Conservation (phyloP, 2,888 invertebrate genomes). For the Proisotoma minuta region DNA sequence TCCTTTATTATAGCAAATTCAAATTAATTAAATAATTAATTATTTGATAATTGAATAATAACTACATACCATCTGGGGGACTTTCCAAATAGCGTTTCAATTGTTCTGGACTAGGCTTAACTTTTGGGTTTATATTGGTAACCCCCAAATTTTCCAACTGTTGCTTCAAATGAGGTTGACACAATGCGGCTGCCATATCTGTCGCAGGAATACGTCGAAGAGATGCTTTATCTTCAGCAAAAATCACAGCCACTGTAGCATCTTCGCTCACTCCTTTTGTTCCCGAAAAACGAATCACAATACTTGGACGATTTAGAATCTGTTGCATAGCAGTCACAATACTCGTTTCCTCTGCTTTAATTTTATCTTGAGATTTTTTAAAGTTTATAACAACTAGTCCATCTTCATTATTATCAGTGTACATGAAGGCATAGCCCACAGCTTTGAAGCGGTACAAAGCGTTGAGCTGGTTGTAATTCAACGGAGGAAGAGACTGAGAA, state of each 20-base stretch:
- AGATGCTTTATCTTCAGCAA: conserved; percentile 36
- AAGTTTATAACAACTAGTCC: conserved; percentile 83
- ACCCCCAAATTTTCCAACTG: conserved; percentile 71
- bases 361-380: conserved; percentile 60
- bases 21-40: conserved; percentile 27
- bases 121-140: conserved; percentile 65
- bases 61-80: conserved; percentile 68
- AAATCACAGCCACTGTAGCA: conserved; percentile 69
- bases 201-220: conserved; percentile 66
- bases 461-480: conserved; percentile 82
- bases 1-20: conserved; percentile 55
- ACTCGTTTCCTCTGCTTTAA: conserved; percentile 66
- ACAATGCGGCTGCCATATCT: conserved; percentile 65
- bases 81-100: conserved; percentile 81
- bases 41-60: conserved; percentile 1
- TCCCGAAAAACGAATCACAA: conserved; percentile 71
- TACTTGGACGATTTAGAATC: conserved; percentile 76
- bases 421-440: conserved; percentile 84
- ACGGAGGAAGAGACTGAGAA: conserved; percentile 67
- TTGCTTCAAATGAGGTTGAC: conserved; percentile 63
- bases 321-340: conserved; percentile 62
- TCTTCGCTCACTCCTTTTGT: conserved; percentile 72
- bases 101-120: conserved; percentile 71
- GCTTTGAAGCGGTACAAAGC: conserved; percentile 91
- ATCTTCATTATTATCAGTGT: conserved; percentile 81